Percentiles rank a stretch among this genome's conserved stretches.
These are phyloP conservation scores for Tenualosa ilisha DNA, from an alignment of 2,797 vertebrate species.

Conservation along the genomic window DNA sequence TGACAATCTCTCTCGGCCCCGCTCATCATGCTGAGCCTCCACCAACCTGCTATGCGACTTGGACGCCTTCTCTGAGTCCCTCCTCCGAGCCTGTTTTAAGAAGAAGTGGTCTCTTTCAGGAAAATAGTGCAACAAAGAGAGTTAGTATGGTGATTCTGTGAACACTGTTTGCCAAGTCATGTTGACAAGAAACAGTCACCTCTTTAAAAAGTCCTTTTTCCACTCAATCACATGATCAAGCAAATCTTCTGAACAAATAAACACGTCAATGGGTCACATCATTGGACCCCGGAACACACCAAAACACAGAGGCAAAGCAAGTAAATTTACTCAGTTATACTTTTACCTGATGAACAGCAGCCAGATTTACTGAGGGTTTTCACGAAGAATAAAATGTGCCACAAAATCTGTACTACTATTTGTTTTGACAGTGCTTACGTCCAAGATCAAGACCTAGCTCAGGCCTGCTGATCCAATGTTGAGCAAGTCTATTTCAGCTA, in stretches of 20 bases:
- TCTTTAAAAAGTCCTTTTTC: constrained; percentile 33
- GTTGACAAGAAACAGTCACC: constrained; percentile 84
- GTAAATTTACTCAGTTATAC: constrained; percentile 52
- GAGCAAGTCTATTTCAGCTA: not conserved
- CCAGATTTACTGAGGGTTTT: constrained; percentile 18
- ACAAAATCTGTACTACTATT: not conserved
- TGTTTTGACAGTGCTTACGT: not conserved
- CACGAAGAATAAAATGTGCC: not conserved
- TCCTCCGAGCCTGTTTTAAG: constrained; percentile 99
- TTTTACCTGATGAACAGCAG: not conserved
- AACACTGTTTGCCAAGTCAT: constrained; percentile 73
- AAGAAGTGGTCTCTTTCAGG: constrained; percentile 99
- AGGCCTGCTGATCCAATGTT: not conserved
- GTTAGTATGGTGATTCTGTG: constrained; percentile 92
- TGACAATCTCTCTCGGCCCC: constrained; percentile 85
- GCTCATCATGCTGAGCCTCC: constrained; percentile 84
- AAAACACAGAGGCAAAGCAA: constrained; percentile 31
- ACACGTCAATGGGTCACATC: not conserved
- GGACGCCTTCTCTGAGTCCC: constrained; percentile 88
- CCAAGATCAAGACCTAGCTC: not conserved
- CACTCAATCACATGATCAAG: constrained; percentile 14
- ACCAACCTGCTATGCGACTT: constrained; percentile 88
- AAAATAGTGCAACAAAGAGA: constrained; percentile 99
- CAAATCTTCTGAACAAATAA: constrained; percentile 42
- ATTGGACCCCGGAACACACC: not conserved